Evolutionary conservation across 2,888 invertebrate species (phyloP).

Genomic region (Pseudococcus jackbeardsleyi): DNA sequence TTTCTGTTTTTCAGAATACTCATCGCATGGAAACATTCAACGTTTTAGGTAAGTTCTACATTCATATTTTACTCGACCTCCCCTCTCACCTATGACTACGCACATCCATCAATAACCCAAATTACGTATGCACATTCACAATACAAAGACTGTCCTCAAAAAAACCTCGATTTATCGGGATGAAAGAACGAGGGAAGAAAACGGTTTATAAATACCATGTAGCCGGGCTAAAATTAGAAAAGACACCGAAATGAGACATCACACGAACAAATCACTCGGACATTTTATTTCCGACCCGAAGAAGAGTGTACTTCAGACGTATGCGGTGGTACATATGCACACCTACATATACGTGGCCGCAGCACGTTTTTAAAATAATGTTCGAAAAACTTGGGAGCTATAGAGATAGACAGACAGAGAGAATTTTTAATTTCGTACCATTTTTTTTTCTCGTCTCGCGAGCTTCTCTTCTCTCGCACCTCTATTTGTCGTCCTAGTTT

Average conservation of each 20-base stretch:
- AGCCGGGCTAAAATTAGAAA: slow-evolving; percentile 52
- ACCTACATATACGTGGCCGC: background rate
- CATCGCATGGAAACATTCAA: too few relatives aligned
- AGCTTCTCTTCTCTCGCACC: background rate
- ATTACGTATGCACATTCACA: background rate
- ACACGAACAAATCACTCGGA: slow-evolving; percentile 51
- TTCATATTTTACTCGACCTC: background rate
- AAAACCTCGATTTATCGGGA: slow-evolving; percentile 37
- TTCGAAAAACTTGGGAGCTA: too few relatives aligned
- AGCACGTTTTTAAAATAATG: background rate
- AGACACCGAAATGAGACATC: slow-evolving; percentile 53
- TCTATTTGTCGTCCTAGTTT: slow-evolving; percentile 36
- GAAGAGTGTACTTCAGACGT: slow-evolving; percentile 20
- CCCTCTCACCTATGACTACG: background rate
- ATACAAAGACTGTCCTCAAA: background rate
- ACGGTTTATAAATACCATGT: slow-evolving; percentile 48
- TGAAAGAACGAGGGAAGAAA: slow-evolving; percentile 41
- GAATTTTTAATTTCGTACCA: slow-evolving; percentile 23
- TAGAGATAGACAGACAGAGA: background rate
- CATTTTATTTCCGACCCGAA: slow-evolving; percentile 51
- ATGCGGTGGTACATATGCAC: slow-evolving; percentile 3
- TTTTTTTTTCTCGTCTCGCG: background rate
- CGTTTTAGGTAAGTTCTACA: too few relatives aligned
- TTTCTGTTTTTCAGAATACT: too few relatives aligned
- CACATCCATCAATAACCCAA: background rate